Base-by-base conservation (phyloP, 1,140 invertebrate genomes). In the Leptinotarsa lineolata region DNA sequence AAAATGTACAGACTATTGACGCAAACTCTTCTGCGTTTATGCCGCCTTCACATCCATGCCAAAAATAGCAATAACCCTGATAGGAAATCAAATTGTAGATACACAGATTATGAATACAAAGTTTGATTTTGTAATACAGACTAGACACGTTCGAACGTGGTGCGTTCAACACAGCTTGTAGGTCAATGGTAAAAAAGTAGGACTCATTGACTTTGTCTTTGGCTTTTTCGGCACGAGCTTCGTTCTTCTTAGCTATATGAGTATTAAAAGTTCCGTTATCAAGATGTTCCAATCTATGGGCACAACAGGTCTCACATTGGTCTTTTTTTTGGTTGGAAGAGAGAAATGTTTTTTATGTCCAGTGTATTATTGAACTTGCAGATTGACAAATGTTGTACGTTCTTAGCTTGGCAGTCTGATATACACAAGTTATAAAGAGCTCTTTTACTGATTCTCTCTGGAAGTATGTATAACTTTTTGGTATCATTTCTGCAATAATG, bases 21-120 rank as follows among this genome's bases (percentile, higher is more conserved):
- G 61, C 70, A 48, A 48, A 72, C 24, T 48, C 20, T 72, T 64
- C 60, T 20, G 70, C 24, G 45, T 72, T 65, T 3, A 72, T 16
- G 20, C 69, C 59, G 6, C 69, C 69, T 61, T 71, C 59, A 21
- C 48, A 45, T 72, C 45, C 18, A 72, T 64, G 63, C 11, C 60
- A 72, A 18, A 48, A 65, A 21, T 72, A 72, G 45, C 69, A 63
- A 30, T 16, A 20, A 45, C 60, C 61, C 8, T 72, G 18, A n/a
- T 46, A 2, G n/a, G 60, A 20, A 6, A 44, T 65, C 20, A 24
- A 72, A 65, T 45, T 48, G 63, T 64, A 65, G 16, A 72, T 18
- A 48, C 39, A 65, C 46, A 72, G 46, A 65, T 64, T 72, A 46
- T 72, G 70, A 24, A 39, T 8, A 45, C 18, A 68, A 20, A 58